phyloP scores from a whole-genome alignment of 2,888 invertebrate species.

The Dysmachus trigonus region DNA sequence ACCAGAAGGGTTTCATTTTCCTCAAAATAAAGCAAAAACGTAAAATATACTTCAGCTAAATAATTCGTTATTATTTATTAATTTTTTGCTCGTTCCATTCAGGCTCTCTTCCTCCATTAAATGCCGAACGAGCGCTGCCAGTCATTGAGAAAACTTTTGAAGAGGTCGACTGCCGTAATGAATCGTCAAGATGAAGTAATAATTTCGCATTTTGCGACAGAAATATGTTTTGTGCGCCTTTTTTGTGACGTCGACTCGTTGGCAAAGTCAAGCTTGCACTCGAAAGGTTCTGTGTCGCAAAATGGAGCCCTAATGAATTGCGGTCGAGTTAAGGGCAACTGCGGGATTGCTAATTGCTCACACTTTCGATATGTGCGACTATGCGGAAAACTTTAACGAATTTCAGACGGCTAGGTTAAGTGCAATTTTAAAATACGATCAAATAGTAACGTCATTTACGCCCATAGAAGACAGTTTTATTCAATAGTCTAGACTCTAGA shows the following conservation, averaged over 20 bases:
- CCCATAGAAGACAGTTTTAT: too few relatives aligned
- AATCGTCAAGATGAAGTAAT: conserved; percentile 33
- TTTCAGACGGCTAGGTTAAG: background rate
- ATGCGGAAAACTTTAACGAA: background rate
- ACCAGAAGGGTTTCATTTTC: conserved; percentile 40
- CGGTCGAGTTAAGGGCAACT: background rate
- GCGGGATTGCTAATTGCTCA: background rate
- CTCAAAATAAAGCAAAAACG: conserved; percentile 15
- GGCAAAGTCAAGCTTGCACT: background rate
- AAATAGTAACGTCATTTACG: too few relatives aligned
- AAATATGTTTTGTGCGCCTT: background rate
- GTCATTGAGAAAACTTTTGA: conserved; percentile 19
- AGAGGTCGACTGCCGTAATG: conserved; percentile 12
- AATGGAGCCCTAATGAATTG: background rate
- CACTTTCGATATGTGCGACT: background rate
- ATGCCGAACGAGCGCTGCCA: conserved; percentile 18
- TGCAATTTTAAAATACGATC: background rate
- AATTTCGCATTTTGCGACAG: conserved; percentile 20
- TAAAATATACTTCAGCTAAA: conserved; percentile 29
- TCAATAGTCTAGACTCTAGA: too few relatives aligned
- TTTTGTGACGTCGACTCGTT: background rate
- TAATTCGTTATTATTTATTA: conserved; percentile 39
- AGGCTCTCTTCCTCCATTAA: conserved; percentile 6
- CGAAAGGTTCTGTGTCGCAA: background rate
- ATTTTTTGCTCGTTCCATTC: conserved; percentile 30